phyloP scores from a whole-genome alignment of 2,797 vertebrate genomes.

The Peromyscus eremicus region DNA sequence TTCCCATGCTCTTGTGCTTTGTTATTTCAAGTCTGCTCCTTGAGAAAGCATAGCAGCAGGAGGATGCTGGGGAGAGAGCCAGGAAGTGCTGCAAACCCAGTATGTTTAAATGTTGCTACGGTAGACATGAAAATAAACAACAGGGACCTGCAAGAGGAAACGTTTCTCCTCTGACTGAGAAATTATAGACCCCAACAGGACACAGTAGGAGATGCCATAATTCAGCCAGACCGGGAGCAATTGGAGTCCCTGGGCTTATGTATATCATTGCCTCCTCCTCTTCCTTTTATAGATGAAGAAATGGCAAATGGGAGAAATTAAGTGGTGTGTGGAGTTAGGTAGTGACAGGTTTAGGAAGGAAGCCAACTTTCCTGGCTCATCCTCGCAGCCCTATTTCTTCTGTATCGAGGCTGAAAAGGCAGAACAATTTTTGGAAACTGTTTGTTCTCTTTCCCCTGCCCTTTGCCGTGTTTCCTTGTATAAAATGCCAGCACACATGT shows the following conservation, averaged over 20 bases:
- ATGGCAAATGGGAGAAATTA: slow-evolving; percentile 36
- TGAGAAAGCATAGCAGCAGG: slow-evolving; percentile 27
- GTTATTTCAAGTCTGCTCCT: slow-evolving; percentile 57
- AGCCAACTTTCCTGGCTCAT: slow-evolving; percentile 10
- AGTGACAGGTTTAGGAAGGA: slow-evolving; percentile 38
- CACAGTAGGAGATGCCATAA: slow-evolving; percentile 69
- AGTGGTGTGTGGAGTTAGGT: background rate
- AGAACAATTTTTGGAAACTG: background rate
- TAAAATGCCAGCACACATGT: background rate
- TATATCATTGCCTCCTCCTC: slow-evolving; percentile 65
- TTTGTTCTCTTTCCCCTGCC: background rate
- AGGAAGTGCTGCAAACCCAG: slow-evolving; percentile 60
- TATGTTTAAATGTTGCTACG: slow-evolving; percentile 78
- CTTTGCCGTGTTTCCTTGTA: background rate
- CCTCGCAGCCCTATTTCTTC: background rate
- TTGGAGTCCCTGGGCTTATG: slow-evolving; percentile 22
- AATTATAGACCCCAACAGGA: slow-evolving; percentile 66
- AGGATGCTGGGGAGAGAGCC: slow-evolving; percentile 53
- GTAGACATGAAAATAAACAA: slow-evolving; percentile 78
- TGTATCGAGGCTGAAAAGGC: background rate
- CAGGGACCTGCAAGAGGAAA: slow-evolving; percentile 65
- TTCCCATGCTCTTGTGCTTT: background rate
- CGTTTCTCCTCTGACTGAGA: slow-evolving; percentile 65
- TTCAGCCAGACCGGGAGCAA: slow-evolving; percentile 60
- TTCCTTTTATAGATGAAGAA: slow-evolving; percentile 81